Evolutionary conservation across 1,140 invertebrate genomes (phyloP).

Genomic region (Triops longicaudatus): DNA sequence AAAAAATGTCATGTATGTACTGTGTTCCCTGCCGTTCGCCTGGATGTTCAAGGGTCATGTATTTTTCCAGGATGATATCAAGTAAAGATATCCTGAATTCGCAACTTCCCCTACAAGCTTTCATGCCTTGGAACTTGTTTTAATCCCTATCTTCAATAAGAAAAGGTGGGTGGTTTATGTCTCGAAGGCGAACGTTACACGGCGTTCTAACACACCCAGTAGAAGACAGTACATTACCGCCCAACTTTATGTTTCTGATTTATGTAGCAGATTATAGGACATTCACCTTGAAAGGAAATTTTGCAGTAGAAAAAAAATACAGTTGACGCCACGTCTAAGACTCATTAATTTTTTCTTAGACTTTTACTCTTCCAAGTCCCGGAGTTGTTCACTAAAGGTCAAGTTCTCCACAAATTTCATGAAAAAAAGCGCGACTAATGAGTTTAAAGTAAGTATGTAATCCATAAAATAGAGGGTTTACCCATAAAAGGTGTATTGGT

Average conservation of each 20-base stretch:
- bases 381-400: no score
- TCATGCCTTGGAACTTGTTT: no score
- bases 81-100: no score
- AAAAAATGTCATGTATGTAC: no score
- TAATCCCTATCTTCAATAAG: not conserved
- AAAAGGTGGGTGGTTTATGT: not conserved
- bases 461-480: not conserved
- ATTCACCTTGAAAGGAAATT: slow-evolving; percentile 10
- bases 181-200: not conserved
- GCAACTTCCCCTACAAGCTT: no score
- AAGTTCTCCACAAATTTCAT: no score
- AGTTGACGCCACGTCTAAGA: not conserved
- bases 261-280: not conserved
- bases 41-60: no score
- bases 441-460: not conserved
- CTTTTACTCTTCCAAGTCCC: no score
- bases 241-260: not conserved
- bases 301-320: not conserved
- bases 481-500: not conserved
- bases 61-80: no score
- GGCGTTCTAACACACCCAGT: not conserved
- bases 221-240: not conserved
- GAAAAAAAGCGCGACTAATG: no score
- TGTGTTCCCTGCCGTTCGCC: no score
- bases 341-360: no score